Base-by-base conservation (phyloP, 2,113 vertebrate species). In the Xiphophorus couchianus region DNA sequence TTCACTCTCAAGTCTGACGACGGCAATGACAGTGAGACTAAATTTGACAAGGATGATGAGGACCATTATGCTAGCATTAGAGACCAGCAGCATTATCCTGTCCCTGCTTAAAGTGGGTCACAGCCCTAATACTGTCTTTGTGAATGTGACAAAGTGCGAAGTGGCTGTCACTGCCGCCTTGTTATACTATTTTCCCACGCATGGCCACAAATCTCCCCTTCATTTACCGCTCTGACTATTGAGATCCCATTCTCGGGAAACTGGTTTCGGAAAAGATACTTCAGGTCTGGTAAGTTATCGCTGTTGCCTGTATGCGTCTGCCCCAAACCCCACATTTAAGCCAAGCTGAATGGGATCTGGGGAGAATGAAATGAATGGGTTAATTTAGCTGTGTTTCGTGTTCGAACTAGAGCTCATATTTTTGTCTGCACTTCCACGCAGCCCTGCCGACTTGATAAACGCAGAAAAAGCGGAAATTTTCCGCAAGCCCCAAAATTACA, bases 71-170 rank as follows among this genome's bases (percentile, higher is more conserved):
- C 62, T 64, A 54, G 84, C 75, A 84, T 86, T 81, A 88, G 72
- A 78, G 70, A 86, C 51, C 82, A 69, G 77, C 76, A 74, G 84
- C 68, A 78, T 70, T 84, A 81, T 85, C 71, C 73, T 22, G 30
- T 72, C 54, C 51, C 69, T n/a, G 77, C 70, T 83, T 83, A 54
- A 90, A 88, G 73, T 89, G 81, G 82, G 83, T 85, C 80, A 88
- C 68, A 86, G 66, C 76, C 68, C 73, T 89, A 89, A 89, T 89
- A 81, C 81, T 63, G 37, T 85, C 88, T 86, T 91, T 91, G 89
- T 93, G 81, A 77, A 78, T 73, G 82, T 88, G 87, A 89, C 89
- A 86, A 92, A 88, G 84, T 90, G 86, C 83, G 85, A 92, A 92
- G 86, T 76, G 60, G 82, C 84, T 81, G 77, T 85, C 27, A 27